A percentile compares a stretch with the other conserved stretches of the same genome.
phyloP scores from a whole-genome alignment of 1,140 invertebrate species.

The Eurosta solidaginis region DNA sequence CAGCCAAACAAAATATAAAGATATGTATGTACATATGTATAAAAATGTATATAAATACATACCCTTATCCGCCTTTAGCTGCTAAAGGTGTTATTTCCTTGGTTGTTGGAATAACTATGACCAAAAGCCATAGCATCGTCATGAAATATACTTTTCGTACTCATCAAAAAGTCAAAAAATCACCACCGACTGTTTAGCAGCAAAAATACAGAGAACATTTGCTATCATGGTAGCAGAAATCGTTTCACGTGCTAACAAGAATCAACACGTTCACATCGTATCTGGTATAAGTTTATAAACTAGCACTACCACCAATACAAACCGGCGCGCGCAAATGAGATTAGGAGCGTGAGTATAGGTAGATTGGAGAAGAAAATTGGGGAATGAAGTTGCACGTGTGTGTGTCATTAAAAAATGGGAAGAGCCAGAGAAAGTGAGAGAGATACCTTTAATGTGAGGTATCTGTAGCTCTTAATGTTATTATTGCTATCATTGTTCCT shows the following conservation, averaged over 20 bases:
- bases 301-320: neutral
- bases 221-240: neutral
- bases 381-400: neutral
- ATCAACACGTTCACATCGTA: neutral
- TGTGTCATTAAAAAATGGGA: neutral
- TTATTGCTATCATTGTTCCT: no score
- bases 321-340: neutral
- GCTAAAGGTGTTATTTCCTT: neutral
- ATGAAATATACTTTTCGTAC: neutral
- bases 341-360: neutral
- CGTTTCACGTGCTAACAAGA: constrained; percentile 4
- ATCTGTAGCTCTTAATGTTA: neutral
- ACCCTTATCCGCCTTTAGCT: neutral
- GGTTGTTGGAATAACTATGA: neutral
- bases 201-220: neutral
- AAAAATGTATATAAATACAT: neutral
- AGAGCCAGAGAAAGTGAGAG: neutral
- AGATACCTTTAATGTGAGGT: neutral
- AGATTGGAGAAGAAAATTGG: neutral
- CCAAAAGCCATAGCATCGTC: neutral
- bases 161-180: neutral
- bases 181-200: neutral
- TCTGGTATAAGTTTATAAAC: neutral
- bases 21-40: neutral
- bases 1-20: neutral